These are phyloP conservation scores for Lycia hirtaria DNA, from an alignment of 2,888 invertebrate genomes.

Conservation along the genomic window DNA sequence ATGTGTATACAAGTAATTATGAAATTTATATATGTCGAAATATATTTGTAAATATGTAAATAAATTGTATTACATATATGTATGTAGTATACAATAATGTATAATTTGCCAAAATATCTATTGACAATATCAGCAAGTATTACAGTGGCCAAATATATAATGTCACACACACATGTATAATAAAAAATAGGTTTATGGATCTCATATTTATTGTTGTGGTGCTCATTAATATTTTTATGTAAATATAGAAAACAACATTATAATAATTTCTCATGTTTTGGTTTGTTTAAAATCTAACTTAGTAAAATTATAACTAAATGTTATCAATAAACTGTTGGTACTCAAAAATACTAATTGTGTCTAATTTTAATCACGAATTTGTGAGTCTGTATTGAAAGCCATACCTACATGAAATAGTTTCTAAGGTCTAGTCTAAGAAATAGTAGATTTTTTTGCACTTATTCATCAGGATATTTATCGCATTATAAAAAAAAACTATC, in stretches of 20 bases:
- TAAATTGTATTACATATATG: conserved; percentile 30
- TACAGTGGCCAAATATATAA: conserved; percentile 49
- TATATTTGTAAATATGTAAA: conserved; percentile 55
- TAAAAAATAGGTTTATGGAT: conserved; percentile 56
- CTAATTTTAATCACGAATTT: neutral
- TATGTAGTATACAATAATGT: conserved; percentile 10
- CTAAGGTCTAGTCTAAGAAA: too few relatives aligned
- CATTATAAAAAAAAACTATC: too few relatives aligned
- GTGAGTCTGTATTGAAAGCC: too few relatives aligned
- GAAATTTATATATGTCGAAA: conserved; percentile 28
- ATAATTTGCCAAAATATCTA: conserved; percentile 32
- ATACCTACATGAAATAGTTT: too few relatives aligned
- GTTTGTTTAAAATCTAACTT: conserved; percentile 47
- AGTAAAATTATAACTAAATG: conserved; percentile 58
- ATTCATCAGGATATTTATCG: too few relatives aligned
- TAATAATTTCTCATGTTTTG: conserved; percentile 41
- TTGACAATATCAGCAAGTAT: conserved; percentile 50
- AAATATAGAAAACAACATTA: conserved; percentile 51
- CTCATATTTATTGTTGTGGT: conserved; percentile 59
- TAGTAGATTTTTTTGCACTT: too few relatives aligned
- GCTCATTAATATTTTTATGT: conserved; percentile 53
- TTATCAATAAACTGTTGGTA: conserved; percentile 76
- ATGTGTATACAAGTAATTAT: conserved; percentile 32
- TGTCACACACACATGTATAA: conserved; percentile 44
- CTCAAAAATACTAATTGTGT: conserved; percentile 42